Percentiles rank a stretch among this genome's conserved stretches.
Conservation (phyloP, 2,797 vertebrate species). For the Tragopan temminckii region DNA sequence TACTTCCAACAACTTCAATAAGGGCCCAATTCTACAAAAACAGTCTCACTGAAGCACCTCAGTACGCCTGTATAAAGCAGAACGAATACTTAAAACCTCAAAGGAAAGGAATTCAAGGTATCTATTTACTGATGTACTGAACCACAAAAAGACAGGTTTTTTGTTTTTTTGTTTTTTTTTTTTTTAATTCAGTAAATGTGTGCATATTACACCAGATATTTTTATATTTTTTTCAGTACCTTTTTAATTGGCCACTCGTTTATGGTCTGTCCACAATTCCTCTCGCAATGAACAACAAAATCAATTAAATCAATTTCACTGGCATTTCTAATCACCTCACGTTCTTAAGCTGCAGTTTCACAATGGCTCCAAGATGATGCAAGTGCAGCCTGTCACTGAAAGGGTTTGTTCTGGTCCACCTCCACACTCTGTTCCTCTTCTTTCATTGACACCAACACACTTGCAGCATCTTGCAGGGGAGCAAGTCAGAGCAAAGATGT, state of each 20-base stretch:
- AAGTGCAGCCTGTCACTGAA: not conserved
- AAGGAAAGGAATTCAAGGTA: not conserved
- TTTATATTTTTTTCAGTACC: not conserved
- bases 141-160: not conserved
- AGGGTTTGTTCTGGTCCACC: not conserved
- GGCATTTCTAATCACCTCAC: not conserved
- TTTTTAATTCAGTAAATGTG: not conserved
- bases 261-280: not conserved
- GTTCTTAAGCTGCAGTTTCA: not conserved
- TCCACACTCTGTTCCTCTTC: rapidly evolving
- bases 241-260: not conserved
- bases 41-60: not conserved
- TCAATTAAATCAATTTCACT: not conserved
- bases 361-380: not conserved
- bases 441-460: not conserved
- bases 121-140: not conserved
- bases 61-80: not conserved
- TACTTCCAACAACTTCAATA: not conserved
- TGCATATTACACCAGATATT: not conserved
- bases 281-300: not conserved
- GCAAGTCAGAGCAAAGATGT: not conserved
- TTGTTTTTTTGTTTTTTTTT: not conserved
- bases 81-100: not conserved
- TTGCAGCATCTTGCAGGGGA: not conserved
- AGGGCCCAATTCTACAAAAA: not conserved